Conservation (phyloP, 1,140 invertebrate genomes). For the Achatina immaculata region DNA sequence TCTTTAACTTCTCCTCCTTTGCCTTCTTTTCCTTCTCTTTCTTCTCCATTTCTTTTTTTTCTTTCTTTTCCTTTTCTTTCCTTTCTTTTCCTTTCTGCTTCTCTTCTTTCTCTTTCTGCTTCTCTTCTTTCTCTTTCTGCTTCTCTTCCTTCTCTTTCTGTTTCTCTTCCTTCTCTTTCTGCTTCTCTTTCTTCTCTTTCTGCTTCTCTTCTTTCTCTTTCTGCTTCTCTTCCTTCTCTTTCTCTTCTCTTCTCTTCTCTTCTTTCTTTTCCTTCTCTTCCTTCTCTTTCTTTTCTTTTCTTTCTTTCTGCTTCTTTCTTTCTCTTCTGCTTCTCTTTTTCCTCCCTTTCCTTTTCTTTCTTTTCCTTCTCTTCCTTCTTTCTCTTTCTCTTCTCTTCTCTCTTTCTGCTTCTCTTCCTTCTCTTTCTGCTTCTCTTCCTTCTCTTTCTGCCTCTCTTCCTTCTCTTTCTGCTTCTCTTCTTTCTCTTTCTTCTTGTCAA, state of each 20-base stretch:
- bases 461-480: constrained; percentile 37
- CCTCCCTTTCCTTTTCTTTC: constrained; percentile 41
- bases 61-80: neutral
- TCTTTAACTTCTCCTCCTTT: constrained; percentile 17
- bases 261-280: constrained; percentile 47
- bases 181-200: constrained; percentile 71
- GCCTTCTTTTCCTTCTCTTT: constrained; percentile 22
- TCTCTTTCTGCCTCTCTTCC: constrained; percentile 18
- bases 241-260: constrained; percentile 47
- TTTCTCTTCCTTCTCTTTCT: constrained; percentile 45
- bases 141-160: constrained; percentile 4
- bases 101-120: constrained; percentile 13
- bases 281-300: constrained; percentile 36
- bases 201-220: constrained; percentile 66
- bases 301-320: constrained; percentile 25
- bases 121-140: constrained; percentile 20
- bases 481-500: constrained; percentile 41
- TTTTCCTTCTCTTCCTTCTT: constrained; percentile 31
- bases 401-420: constrained; percentile 41
- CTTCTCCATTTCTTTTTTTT: constrained; percentile 18
- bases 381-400: constrained; percentile 36
- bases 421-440: constrained; percentile 33
- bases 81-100: constrained; percentile 14
- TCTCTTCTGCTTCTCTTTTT: constrained; percentile 42
- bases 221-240: constrained; percentile 46